These are phyloP conservation scores for Xenopus borealis DNA, from an alignment of 2,113 vertebrate species.

Conservation along the genomic window DNA sequence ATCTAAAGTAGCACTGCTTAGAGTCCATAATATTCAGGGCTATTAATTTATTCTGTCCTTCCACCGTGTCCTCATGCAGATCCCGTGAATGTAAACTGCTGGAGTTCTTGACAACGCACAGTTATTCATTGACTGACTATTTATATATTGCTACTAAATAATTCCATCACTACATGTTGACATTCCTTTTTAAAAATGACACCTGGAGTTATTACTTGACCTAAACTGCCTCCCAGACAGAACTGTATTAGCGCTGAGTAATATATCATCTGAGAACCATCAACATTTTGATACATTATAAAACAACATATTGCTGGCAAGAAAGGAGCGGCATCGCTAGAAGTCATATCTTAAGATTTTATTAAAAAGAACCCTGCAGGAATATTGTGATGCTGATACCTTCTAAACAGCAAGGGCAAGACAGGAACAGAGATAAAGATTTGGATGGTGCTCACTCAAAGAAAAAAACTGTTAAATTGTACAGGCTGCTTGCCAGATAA, in stretches of 20 bases:
- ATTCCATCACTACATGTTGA: constrained; percentile 4
- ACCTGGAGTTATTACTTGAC: constrained; percentile 41
- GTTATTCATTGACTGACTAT: neutral
- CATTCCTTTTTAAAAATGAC: constrained; percentile 35
- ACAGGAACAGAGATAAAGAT: constrained; percentile 10
- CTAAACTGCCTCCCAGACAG: constrained; percentile 24
- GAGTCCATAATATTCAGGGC: too few species aligned
- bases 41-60: too few species aligned
- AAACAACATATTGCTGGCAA: constrained; percentile 35
- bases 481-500: too few species aligned
- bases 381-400: constrained; percentile 15
- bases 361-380: constrained; percentile 20
- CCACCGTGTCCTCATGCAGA: too few species aligned
- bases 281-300: constrained; percentile 37
- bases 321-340: constrained; percentile 20
- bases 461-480: too few species aligned
- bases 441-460: too few species aligned
- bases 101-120: neutral
- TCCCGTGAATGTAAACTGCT: neutral
- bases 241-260: constrained; percentile 34
- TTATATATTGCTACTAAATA: neutral
- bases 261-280: constrained; percentile 40
- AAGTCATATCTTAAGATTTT: constrained; percentile 38
- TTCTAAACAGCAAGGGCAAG: constrained; percentile 18
- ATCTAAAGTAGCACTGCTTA: too few species aligned